Percentiles rank a stretch among this genome's conserved stretches.
These are phyloP conservation scores for Semicossyphus pulcher DNA, from an alignment of 2,113 vertebrate species.

Conservation along the genomic window DNA sequence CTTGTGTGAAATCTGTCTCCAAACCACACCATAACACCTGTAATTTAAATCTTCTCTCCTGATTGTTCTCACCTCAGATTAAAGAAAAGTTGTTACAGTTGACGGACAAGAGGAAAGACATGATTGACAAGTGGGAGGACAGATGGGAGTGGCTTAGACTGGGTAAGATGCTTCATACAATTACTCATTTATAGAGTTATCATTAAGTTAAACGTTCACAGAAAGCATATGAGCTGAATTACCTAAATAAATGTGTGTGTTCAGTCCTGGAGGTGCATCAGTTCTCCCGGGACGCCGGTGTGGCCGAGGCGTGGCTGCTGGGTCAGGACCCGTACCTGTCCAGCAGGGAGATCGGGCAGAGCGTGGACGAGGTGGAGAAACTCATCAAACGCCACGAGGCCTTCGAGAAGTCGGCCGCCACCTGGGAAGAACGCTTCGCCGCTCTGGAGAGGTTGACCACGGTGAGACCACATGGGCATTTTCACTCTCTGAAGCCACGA, in stretches of 20 bases:
- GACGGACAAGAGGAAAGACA: conserved; percentile 97
- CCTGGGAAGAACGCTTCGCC: conserved; percentile 97
- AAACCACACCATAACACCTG: not conserved
- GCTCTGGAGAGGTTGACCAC: conserved; percentile 97
- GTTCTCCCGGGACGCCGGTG: conserved; percentile 92
- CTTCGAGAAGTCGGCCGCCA: conserved; percentile 98
- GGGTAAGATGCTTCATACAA: conserved; percentile 81
- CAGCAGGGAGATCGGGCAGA: conserved; percentile 94
- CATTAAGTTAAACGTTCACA: not conserved
- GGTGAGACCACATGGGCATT: conserved; percentile 73
- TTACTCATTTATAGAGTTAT: not conserved
- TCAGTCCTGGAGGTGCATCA: conserved; percentile 81
- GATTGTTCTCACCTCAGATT: conserved; percentile 80
- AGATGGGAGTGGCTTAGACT: conserved; percentile 96
- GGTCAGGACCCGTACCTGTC: conserved; percentile 98
- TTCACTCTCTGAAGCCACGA: not conserved
- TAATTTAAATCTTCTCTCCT: not conserved
- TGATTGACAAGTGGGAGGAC: conserved; percentile 98
- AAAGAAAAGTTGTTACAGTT: conserved; percentile 94
- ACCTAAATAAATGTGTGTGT: not conserved
- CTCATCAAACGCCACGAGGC: conserved; percentile 98
- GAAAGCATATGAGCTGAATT: too few species aligned
- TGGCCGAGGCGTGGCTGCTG: conserved; percentile 97
- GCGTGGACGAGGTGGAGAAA: conserved; percentile 97
- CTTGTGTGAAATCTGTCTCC: not conserved